These are phyloP conservation scores for Drosophila atripex DNA, from an alignment of 2,888 invertebrate species.

Conservation along the genomic window DNA sequence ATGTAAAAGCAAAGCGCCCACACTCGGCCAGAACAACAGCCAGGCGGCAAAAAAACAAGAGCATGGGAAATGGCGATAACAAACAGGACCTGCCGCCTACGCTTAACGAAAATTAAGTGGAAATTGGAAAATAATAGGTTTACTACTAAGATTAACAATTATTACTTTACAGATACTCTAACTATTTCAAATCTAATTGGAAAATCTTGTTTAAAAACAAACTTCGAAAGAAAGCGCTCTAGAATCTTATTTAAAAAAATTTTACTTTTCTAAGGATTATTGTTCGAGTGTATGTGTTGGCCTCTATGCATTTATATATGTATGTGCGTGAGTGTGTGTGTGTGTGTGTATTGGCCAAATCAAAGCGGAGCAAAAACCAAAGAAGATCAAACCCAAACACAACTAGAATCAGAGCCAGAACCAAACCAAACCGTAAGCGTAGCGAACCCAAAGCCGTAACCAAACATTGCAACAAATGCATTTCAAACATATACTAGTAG, in stretches of 20 bases:
- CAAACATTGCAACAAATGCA: constrained; percentile 65
- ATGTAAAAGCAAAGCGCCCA: constrained; percentile 53
- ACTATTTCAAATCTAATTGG: too few relatives aligned
- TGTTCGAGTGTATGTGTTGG: constrained; percentile 12
- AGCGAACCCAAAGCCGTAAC: constrained; percentile 54
- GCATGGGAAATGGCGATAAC: constrained; percentile 36
- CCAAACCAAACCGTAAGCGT: constrained; percentile 33
- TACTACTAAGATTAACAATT: neutral
- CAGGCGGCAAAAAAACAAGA: too few relatives aligned
- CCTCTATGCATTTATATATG: constrained; percentile 13
- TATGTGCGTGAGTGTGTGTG: constrained; percentile 30
- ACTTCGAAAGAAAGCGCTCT: neutral
- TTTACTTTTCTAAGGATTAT: neutral
- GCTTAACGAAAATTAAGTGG: neutral
- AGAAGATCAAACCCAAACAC: constrained; percentile 40
- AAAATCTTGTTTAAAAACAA: neutral
- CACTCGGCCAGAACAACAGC: constrained; percentile 19
- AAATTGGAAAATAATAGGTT: too few relatives aligned
- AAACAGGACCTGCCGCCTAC: constrained; percentile 28
- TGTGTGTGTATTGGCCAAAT: constrained; percentile 43
- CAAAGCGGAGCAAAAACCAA: constrained; percentile 39
- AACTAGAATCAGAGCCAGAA: constrained; percentile 35
- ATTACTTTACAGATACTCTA: too few relatives aligned
- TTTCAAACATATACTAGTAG: constrained; percentile 41
- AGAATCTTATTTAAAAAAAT: neutral